These are phyloP conservation scores for Trichonephila clavipes DNA, from an alignment of 1,140 invertebrate genomes.

Conservation along the genomic window DNA sequence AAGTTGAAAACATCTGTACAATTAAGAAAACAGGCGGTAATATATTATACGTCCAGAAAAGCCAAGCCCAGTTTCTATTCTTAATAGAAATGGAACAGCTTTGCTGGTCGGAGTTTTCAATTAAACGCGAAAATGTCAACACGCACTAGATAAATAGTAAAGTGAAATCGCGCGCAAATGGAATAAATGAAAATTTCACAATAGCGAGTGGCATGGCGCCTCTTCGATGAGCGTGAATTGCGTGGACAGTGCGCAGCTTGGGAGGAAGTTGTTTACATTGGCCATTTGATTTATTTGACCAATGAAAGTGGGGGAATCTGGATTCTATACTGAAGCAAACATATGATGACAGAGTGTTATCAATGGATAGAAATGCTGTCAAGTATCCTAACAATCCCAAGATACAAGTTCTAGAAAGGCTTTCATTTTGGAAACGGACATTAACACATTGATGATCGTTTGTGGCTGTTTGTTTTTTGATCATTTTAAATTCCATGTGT, in stretches of 20 bases:
- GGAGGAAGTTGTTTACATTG: slow-evolving; percentile 22
- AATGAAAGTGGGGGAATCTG: background rate
- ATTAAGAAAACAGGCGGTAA: background rate
- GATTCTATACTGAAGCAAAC: background rate
- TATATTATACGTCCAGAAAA: background rate
- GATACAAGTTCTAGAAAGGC: background rate
- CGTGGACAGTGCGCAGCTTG: background rate
- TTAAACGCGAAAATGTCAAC: slow-evolving; percentile 49
- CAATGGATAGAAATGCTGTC: background rate
- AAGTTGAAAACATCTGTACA: no score
- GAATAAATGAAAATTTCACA: slow-evolving; percentile 56
- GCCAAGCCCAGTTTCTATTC: background rate
- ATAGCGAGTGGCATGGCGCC: slow-evolving; percentile 8
- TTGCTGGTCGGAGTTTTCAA: slow-evolving; percentile 29
- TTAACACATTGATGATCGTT: background rate
- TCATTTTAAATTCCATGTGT: no score
- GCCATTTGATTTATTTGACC: slow-evolving; percentile 27
- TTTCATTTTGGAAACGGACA: background rate
- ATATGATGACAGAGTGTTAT: slow-evolving; percentile 20
- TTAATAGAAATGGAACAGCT: background rate
- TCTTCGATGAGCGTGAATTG: background rate
- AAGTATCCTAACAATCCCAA: background rate
- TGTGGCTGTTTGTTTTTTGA: background rate
- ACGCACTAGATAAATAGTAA: slow-evolving; percentile 5
- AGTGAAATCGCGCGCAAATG: slow-evolving; percentile 40